phyloP scores from a whole-genome alignment of 2,113 vertebrate genomes.

The Trogon surrucura region DNA sequence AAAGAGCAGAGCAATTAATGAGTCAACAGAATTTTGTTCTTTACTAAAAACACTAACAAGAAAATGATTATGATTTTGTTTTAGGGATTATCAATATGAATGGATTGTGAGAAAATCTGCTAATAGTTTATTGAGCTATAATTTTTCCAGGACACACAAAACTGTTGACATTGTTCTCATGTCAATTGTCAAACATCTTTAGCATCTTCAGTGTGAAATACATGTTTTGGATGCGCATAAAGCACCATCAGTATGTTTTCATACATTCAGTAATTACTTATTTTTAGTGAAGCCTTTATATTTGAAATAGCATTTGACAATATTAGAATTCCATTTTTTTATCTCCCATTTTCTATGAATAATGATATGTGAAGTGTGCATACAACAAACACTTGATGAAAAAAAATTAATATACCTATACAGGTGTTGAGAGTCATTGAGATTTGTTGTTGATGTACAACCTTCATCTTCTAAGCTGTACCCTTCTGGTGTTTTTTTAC shows the following conservation, averaged over 20 bases:
- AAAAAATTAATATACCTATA: neutral
- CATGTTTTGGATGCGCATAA: neutral
- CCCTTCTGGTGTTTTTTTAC: neutral
- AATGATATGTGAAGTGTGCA: neutral
- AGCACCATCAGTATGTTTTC: neutral
- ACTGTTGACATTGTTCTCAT: neutral
- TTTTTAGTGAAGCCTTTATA: neutral
- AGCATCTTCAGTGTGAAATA: neutral
- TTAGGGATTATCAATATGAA: neutral
- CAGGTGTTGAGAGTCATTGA: neutral
- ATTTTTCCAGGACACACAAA: neutral
- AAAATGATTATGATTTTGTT: neutral
- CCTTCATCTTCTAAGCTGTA: neutral
- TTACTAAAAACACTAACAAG: neutral
- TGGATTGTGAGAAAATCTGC: neutral
- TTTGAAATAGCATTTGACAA: neutral
- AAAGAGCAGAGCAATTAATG: neutral
- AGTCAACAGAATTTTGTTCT: neutral
- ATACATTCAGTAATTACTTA: neutral
- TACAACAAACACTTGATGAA: neutral
- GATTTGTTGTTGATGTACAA: neutral
- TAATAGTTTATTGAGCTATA: neutral
- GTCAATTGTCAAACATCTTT: neutral
- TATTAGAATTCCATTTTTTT: neutral
- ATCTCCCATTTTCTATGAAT: neutral